Evolutionary conservation across 2,888 invertebrate species (phyloP), one percentile per base, ranked within the genome.

Genomic region (Rhingia campestris): DNA sequence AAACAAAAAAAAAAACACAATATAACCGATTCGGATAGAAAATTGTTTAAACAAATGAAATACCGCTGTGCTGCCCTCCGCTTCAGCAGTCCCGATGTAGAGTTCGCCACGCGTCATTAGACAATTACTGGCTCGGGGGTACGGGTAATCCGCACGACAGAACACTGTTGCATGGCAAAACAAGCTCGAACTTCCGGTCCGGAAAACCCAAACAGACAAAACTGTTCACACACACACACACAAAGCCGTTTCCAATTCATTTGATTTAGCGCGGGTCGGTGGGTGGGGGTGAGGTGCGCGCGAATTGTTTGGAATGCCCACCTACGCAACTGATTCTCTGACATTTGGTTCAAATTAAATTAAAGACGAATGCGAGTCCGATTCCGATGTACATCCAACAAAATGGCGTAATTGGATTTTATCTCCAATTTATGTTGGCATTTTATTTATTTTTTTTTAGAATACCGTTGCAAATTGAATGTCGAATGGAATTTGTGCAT

Each of bases 21-120:
- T 12, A 9, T 32, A 33, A 39, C 4, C 10, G 45, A 22, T 2
- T 22, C 22, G 22, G 22, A 22, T 32, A n/a, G 70, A 30, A 69
- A 76, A 61, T 76, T 76, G 76, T 70, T 77, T 77, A 77, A 77
- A 77, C 63, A 77, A 77, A 56, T 77, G 43, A 14, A 63, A 74
- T 49, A 9, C 45, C 37, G 12, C 49, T 12, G 41, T 9, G 9
- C 12, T 58, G n/a, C 7, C 35, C 35, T 12, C 14, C 39, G 9
- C 37, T 7, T n/a, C 14, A 9, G 33, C 32, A 47, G n/a, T 30
- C n/a, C 4, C 4, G 6, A 10, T 5, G 30, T 32, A 51, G 33
- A 54, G 76, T 35, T 39, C 56, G 76, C 61, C 63, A 77, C 63
- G 76, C 76, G 69, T 77, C 76, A 77, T 77, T 77, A 70, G 70